These are phyloP conservation scores for Oriolus oriolus DNA, from an alignment of 2,113 vertebrate genomes.

Conservation along the genomic window DNA sequence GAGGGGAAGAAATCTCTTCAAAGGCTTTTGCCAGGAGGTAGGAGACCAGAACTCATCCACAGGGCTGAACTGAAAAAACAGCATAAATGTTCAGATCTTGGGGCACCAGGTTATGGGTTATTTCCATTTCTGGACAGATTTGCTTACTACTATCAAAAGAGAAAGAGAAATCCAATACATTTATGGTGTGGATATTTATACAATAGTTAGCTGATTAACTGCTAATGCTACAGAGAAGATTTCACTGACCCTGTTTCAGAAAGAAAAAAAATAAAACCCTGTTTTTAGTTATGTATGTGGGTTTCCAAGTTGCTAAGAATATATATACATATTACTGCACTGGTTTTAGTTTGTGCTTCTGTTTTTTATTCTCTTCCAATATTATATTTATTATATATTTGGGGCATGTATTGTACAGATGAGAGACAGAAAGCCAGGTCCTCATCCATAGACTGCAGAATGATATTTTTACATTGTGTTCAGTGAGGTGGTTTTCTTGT, in stretches of 20 bases:
- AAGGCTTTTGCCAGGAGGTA: neutral
- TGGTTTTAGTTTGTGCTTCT: neutral
- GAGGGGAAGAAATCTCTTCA: neutral
- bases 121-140: neutral
- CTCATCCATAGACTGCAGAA: neutral
- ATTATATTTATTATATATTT: neutral
- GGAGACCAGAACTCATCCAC: neutral
- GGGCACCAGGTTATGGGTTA: neutral
- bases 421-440: neutral
- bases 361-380: neutral
- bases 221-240: neutral
- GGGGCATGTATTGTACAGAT: too few species aligned
- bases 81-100: neutral
- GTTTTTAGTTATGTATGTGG: neutral
- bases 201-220: neutral
- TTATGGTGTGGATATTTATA: neutral
- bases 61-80: neutral
- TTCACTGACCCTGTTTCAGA: neutral
- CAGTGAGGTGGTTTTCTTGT: fast-evolving
- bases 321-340: neutral
- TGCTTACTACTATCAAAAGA: neutral
- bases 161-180: neutral
- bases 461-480: neutral
- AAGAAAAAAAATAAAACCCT: neutral
- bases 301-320: neutral